Percentiles rank a stretch among this genome's conserved stretches.
Evolutionary conservation across 92 coral and sea anemone species (phyloP).

Genomic region (Siderastrea siderea): DNA sequence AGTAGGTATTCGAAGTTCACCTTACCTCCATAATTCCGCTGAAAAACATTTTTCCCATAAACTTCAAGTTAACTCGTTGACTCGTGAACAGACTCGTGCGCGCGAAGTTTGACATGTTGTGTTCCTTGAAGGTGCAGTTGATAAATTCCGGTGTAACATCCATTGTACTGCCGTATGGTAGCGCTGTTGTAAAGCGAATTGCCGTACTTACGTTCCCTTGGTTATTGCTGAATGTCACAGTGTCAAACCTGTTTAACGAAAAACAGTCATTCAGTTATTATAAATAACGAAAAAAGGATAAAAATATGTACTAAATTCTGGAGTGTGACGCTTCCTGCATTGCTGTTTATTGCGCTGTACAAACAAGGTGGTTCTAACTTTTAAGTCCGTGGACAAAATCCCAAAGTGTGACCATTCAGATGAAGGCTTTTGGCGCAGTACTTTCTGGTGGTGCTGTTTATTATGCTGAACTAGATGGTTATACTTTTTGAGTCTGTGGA

Average conservation of each 20-base stretch:
- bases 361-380: too few species aligned
- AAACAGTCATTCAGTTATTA: slow-evolving; percentile 48
- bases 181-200: slow-evolving; percentile 78
- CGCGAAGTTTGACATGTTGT: slow-evolving; percentile 30
- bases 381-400: too few species aligned
- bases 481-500: too few species aligned
- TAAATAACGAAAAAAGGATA: background rate
- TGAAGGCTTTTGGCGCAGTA: too few species aligned
- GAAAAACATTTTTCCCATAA: slow-evolving; percentile 78
- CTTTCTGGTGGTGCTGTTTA: too few species aligned
- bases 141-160: slow-evolving; percentile 74
- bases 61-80: slow-evolving; percentile 80
- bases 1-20: background rate
- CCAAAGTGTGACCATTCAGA: too few species aligned
- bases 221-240: slow-evolving; percentile 33
- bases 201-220: slow-evolving; percentile 43
- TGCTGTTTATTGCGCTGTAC: too few species aligned
- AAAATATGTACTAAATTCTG: too few species aligned
- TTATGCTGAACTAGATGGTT: too few species aligned
- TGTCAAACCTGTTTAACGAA: slow-evolving; percentile 11
- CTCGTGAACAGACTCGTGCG: slow-evolving; percentile 82
- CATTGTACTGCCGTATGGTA: slow-evolving; percentile 76
- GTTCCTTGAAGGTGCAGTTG: slow-evolving; percentile 79
- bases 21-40: slow-evolving; percentile 61
- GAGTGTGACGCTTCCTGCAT: too few species aligned